Conservation (phyloP, 2,888 invertebrate species). For the Xylocampa areola region DNA sequence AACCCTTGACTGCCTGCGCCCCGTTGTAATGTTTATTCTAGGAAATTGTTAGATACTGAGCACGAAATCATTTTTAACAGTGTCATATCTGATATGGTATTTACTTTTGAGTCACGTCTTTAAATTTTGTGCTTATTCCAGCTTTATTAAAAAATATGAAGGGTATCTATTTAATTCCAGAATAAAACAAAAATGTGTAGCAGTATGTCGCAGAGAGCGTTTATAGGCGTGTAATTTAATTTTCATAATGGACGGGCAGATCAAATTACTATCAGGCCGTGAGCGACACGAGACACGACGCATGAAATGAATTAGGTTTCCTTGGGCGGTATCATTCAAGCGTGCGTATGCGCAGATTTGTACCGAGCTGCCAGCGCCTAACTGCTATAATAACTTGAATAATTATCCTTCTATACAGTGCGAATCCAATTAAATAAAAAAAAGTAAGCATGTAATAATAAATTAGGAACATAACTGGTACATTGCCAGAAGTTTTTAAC, state of each 20-base stretch:
- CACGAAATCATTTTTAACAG: constrained; percentile 67
- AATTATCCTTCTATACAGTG: constrained; percentile 60
- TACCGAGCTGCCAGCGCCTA: constrained; percentile 56
- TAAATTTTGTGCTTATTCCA: constrained; percentile 21
- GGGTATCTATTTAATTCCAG: constrained; percentile 4
- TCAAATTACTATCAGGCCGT: constrained; percentile 76
- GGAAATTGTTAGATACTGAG: constrained; percentile 69
- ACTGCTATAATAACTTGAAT: constrained; percentile 65
- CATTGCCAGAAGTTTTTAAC: constrained; percentile 55
- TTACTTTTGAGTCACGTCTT: constrained; percentile 49
- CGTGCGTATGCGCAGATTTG: constrained; percentile 61
- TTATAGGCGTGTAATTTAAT: constrained; percentile 74
- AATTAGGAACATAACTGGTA: constrained; percentile 55
- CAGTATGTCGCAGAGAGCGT: constrained; percentile 51
- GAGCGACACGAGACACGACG: constrained; percentile 75
- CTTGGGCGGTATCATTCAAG: constrained; percentile 71
- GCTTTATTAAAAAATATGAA: constrained; percentile 15
- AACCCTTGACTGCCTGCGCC: constrained; percentile 67
- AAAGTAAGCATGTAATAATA: constrained; percentile 40
- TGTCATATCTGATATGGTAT: constrained; percentile 55
- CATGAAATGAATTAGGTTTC: constrained; percentile 79
- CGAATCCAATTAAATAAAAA: constrained; percentile 62
- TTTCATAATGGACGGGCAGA: constrained; percentile 77
- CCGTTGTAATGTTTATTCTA: constrained; percentile 68
- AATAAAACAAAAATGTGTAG: constrained; percentile 13